Percentiles rank a stretch among this genome's conserved stretches.
Conservation (phyloP, 2,888 invertebrate species). For the Drosophila planitibia region DNA sequence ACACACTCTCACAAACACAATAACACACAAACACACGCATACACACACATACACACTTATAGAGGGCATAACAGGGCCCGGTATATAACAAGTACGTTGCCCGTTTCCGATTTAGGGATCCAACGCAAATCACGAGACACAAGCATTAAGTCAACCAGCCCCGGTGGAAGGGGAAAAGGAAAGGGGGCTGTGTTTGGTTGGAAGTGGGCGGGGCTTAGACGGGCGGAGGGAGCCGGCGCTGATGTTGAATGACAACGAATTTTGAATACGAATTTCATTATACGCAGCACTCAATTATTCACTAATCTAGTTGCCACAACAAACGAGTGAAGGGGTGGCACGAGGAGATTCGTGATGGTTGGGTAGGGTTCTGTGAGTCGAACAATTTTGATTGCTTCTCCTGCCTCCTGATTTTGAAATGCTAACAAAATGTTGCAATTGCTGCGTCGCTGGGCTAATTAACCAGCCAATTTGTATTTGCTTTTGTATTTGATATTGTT, state of each 20-base stretch:
- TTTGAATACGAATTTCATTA: constrained; percentile 82
- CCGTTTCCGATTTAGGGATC: constrained; percentile 36
- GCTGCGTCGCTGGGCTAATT: constrained; percentile 51
- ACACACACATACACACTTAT: constrained; percentile 17
- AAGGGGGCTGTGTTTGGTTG: background rate
- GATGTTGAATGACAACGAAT: constrained; percentile 77
- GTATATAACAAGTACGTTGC: constrained; percentile 22
- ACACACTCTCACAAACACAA: constrained; percentile 14
- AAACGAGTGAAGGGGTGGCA: background rate
- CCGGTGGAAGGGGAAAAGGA: background rate
- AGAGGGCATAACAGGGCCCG: constrained; percentile 19
- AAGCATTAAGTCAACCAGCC: constrained; percentile 61
- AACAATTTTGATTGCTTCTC: constrained; percentile 35
- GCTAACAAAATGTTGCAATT: constrained; percentile 74
- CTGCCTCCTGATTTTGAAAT: constrained; percentile 37
- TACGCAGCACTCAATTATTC: constrained; percentile 78
- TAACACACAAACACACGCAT: constrained; percentile 56
- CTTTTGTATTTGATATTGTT: constrained; percentile 11
- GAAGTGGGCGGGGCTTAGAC: constrained; percentile 4
- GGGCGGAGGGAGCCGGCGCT: constrained; percentile 23
- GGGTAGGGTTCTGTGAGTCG: background rate
- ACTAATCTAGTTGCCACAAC: constrained; percentile 69
- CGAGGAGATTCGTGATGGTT: background rate
- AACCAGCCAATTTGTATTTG: constrained; percentile 46
- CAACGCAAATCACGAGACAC: constrained; percentile 44